Base-by-base conservation (phyloP, 2,888 invertebrate genomes). In the Pyrrhosoma nymphula region DNA sequence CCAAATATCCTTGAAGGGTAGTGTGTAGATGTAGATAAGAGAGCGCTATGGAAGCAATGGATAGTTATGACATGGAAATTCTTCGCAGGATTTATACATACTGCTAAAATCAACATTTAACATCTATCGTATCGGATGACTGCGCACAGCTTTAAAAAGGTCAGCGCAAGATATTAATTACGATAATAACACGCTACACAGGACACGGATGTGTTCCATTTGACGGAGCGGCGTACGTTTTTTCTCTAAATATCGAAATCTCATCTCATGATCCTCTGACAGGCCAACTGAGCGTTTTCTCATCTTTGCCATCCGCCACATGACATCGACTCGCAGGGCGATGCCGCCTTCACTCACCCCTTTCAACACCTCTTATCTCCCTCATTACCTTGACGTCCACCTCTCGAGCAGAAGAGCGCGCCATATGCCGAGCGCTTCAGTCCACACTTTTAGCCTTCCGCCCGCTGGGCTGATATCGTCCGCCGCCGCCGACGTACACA, bases 381-480 rank as follows among this genome's bases (percentile, higher is more conserved):
- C 75, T 82, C 75, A 30, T 82, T 82, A 82, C 75, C 75, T 82
- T 82, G 75, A 82, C 75, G 75, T 82, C 30, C 18, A 82, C 75
- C 75, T 35, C 30, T 35, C 14, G 35, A 82, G 75, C 75, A 82
- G 75, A 82, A 82, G 75, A 30, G 30, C 23, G 69, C 75, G 35
- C 69, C 69, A 12, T 69, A 69, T 35, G 75, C 75, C 75, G 75
- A 82, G 75, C 75, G 75, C 30, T 82, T 82, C 18, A 8, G 75
- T 16, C 75, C 75, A 82, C 75, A 30, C 30, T 35, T 60, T 60
- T 35, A 30, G 75, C 75, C 75, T 82, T 82, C 75, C 16, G 75
- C 75, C 75, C 75, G 30, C 30, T 82, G 75, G 30, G 0, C 75
- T 14, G 30, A 35, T 35, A 18, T 16, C 12, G 35, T 26, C 75